Base-by-base conservation (phyloP, 1,140 invertebrate genomes). In the Lerema accius region DNA sequence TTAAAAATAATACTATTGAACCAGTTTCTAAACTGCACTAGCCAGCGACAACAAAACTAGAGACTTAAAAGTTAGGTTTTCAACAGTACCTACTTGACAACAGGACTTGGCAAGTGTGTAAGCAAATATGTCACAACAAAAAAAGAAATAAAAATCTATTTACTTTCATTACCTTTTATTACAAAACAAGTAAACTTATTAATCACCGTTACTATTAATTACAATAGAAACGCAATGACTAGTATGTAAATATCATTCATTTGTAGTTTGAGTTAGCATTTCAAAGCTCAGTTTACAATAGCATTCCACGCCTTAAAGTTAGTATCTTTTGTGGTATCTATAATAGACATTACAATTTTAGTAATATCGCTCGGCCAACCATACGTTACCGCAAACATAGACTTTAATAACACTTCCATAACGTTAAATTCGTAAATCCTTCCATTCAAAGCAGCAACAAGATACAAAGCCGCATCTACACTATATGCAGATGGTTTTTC, bases 361-460 rank as follows among this genome's bases (percentile, higher is more conserved):
- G 70, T 80, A 0, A 84, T 62, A 62, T 84, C 80, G 32, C 39
- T 73, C 0, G 84, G 75, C 76, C 67, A 82, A 35, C 71, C 62
- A 0, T 69, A 60, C 1, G 74, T n/a, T 4, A 80, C 63, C 0
- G 74, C 72, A 63, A 84, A 84, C 77, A 87, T 82, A 0, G 82
- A 84, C 43, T 73, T 73, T 4, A 86, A 51, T 1, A 83, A 43
- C 0, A 77, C 70, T 35, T 88, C 83, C 73, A 88, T 80, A 0
- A 86, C 76, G 70, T 86, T 86, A 62, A 84, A 86, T 45, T 84
- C 85, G 58, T 86, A 88, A 16, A 86, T 79, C 40, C 79, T 86
- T 0, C 85, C 85, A 61, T 86, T 63, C 6, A 84, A 49, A 4
- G 84, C 83, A 4, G 78, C 75, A 4, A 86, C 82, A 4, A 86